Evolutionary conservation across 2,113 vertebrate species (phyloP).

Genomic region (Phalacrocorax brasilianus): DNA sequence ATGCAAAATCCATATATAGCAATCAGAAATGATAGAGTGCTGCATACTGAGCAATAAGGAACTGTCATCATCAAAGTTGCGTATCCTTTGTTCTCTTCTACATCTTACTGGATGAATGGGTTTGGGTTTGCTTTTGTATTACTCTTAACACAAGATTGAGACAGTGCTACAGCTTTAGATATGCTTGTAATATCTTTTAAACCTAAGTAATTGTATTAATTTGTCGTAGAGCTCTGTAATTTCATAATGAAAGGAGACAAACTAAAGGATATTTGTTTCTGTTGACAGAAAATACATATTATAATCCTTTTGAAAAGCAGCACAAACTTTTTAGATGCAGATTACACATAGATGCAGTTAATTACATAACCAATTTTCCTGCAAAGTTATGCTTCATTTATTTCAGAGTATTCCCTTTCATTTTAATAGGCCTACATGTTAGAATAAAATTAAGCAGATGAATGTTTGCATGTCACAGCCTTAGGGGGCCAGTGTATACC

Average conservation of each 20-base stretch:
- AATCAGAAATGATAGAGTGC: not conserved
- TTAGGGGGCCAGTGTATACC: not conserved
- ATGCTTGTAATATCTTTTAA: not conserved
- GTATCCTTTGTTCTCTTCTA: not conserved
- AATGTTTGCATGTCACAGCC: not conserved
- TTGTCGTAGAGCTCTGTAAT: not conserved
- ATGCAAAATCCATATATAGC: not conserved
- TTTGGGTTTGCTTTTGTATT: not conserved
- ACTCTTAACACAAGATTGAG: not conserved
- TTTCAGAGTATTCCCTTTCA: not conserved
- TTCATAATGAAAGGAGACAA: not conserved
- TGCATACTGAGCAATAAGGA: not conserved
- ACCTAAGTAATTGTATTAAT: not conserved
- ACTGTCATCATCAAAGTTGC: fast-evolving
- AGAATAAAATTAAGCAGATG: not conserved
- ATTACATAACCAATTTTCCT: not conserved
- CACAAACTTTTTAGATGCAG: not conserved
- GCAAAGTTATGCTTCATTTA: not conserved
- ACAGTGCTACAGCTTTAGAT: not conserved
- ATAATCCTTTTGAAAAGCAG: not conserved
- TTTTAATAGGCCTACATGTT: not conserved
- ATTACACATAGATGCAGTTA: not conserved
- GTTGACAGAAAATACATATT: not conserved
- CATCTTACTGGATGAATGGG: not conserved
- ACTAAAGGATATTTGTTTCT: not conserved